Percentiles rank a stretch among this genome's conserved stretches.
Conservation (phyloP, 2,888 invertebrate genomes). For the Parapristionchus giblindavisi region DNA sequence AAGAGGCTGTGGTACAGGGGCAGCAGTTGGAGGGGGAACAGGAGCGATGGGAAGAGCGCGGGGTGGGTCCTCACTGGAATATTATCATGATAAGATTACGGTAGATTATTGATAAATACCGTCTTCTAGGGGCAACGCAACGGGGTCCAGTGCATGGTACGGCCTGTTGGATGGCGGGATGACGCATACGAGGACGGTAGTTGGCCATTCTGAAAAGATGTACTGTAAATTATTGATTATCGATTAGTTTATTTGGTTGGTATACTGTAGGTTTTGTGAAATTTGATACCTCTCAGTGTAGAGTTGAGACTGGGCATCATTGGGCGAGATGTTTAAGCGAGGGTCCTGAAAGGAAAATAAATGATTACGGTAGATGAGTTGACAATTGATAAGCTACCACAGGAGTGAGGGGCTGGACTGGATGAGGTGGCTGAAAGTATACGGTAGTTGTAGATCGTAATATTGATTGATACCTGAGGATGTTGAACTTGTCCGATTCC, state of each 20-base stretch:
- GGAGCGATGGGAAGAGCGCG: slow-evolving; percentile 15
- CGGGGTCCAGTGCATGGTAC: slow-evolving; percentile 58
- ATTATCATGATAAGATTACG: neutral
- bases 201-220: slow-evolving; percentile 15
- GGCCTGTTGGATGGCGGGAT: slow-evolving; percentile 58
- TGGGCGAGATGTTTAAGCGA: slow-evolving; percentile 40
- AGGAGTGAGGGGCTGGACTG: neutral
- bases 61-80: neutral
- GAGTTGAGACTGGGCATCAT: slow-evolving; percentile 50
- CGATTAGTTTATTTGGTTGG: no score
- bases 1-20: neutral
- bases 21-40: neutral
- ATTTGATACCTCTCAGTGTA: slow-evolving; percentile 53
- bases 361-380: no score
- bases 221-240: neutral
- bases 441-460: no score
- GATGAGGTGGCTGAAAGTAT: neutral
- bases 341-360: neutral
- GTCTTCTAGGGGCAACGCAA: slow-evolving; percentile 41
- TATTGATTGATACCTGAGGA: neutral
- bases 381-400: no score
- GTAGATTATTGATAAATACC: neutral
- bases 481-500: neutral
- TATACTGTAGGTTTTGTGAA: no score
- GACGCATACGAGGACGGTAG: slow-evolving; percentile 44